A percentile compares a stretch with the other conserved stretches of the same genome.
Evolutionary conservation across 2,113 vertebrate species (phyloP).

Genomic region (Argyrosomus japonicus): DNA sequence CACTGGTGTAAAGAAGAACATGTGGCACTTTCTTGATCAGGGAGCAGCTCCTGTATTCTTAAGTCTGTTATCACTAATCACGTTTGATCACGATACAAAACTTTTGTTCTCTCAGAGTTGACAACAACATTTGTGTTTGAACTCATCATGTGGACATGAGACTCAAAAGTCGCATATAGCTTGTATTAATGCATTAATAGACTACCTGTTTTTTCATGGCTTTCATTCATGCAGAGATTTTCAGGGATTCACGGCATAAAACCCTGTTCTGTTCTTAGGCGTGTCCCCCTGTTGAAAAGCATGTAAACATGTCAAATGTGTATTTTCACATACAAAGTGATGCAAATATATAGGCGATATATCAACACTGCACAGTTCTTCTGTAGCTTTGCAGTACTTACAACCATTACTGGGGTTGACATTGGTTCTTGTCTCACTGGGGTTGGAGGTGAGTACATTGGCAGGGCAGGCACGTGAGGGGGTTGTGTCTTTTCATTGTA

Average conservation of each 20-base stretch:
- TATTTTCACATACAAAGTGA: background rate
- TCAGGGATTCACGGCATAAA: conserved; percentile 74
- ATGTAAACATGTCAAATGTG: background rate
- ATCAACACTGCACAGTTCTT: background rate
- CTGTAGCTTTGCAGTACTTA: conserved; percentile 17
- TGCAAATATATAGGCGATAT: background rate
- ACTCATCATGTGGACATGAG: background rate
- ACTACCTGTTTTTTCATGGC: conserved; percentile 31
- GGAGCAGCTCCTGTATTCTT: background rate
- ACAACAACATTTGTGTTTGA: no score
- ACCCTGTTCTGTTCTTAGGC: conserved; percentile 61
- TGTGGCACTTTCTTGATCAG: background rate
- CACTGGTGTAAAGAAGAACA: background rate
- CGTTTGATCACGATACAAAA: no score
- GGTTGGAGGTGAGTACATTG: conserved; percentile 12
- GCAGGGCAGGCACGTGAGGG: background rate
- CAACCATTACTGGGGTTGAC: background rate
- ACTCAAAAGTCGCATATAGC: background rate
- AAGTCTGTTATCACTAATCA: background rate
- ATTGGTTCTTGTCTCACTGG: background rate
- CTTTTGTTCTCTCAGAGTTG: background rate
- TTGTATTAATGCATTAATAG: background rate
- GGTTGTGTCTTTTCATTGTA: background rate
- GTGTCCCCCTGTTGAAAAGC: conserved; percentile 45
- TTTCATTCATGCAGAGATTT: conserved; percentile 17